Percentiles rank a stretch among this genome's conserved stretches.
Conservation (phyloP, 2,113 vertebrate genomes). For the Dasyurus viverrinus region DNA sequence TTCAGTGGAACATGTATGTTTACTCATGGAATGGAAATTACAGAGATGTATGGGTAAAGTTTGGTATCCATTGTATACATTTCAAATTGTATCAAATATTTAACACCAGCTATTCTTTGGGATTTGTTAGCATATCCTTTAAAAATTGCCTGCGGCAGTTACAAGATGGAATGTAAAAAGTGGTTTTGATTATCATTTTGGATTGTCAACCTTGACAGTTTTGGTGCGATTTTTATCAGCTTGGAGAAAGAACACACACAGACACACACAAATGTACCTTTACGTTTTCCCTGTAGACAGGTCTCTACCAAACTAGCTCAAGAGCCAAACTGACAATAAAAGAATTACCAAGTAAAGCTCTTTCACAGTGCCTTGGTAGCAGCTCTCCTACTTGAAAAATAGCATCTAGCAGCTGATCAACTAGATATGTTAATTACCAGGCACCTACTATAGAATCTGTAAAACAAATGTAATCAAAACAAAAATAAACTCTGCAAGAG, state of each 20-base stretch:
- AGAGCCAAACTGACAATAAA: constrained; percentile 82
- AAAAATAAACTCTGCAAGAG: not conserved
- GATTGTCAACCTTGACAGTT: constrained; percentile 89
- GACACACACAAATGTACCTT: constrained; percentile 67
- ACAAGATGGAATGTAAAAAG: constrained; percentile 88
- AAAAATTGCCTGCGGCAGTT: constrained; percentile 88
- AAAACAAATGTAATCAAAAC: not conserved
- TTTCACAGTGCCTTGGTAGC: constrained; percentile 68
- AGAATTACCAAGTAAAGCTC: constrained; percentile 78
- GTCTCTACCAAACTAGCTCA: constrained; percentile 79
- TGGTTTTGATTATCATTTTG: constrained; percentile 91
- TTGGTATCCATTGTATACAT: constrained; percentile 83
- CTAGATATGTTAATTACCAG: constrained; percentile 56
- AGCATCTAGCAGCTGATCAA: constrained; percentile 60
- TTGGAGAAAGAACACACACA: constrained; percentile 83
- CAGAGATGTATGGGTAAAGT: constrained; percentile 75
- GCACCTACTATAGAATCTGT: constrained; percentile 11
- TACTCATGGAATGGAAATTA: constrained; percentile 79
- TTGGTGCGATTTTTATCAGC: constrained; percentile 83
- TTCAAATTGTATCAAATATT: constrained; percentile 88
- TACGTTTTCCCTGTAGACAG: constrained; percentile 81
- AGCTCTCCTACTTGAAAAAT: constrained; percentile 65
- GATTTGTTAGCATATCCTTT: constrained; percentile 90
- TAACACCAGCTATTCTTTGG: constrained; percentile 87
- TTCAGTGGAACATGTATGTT: constrained; percentile 68